Conservation (phyloP, 2,113 vertebrate species). For the Pterocles orientalis region DNA sequence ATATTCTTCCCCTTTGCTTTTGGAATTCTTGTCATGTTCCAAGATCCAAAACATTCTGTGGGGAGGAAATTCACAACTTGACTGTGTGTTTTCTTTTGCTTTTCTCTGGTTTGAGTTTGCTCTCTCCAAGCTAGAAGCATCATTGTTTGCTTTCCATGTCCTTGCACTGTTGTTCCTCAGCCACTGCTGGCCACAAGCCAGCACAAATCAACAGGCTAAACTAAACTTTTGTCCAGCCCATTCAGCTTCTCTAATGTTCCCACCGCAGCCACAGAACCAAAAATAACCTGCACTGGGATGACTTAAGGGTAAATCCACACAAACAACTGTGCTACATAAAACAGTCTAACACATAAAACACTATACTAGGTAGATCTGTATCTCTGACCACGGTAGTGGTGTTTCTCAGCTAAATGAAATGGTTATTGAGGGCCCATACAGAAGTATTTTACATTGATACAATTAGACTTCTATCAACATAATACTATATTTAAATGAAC, state of each 20-base stretch:
- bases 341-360: not conserved
- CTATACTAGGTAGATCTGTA: not conserved
- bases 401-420: not conserved
- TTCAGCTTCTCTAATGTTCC: not conserved
- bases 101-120: not conserved
- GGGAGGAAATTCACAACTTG: not conserved
- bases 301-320: not conserved
- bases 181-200: not conserved
- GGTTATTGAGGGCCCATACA: not conserved
- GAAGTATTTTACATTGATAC: not conserved
- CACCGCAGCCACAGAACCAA: not conserved
- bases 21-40: not conserved
- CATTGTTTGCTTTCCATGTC: not conserved
- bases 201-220: not conserved
- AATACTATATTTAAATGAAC: not conserved
- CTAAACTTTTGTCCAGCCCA: not conserved
- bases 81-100: not conserved
- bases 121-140: not conserved
- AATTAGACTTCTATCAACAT: not conserved
- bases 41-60: not conserved
- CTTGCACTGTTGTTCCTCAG: not conserved
- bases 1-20: not conserved
- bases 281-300: not conserved
- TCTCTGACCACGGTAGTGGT: not conserved
- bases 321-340: not conserved